Base-by-base conservation (phyloP, 2,888 invertebrate species). In the Volucella bombylans region DNA sequence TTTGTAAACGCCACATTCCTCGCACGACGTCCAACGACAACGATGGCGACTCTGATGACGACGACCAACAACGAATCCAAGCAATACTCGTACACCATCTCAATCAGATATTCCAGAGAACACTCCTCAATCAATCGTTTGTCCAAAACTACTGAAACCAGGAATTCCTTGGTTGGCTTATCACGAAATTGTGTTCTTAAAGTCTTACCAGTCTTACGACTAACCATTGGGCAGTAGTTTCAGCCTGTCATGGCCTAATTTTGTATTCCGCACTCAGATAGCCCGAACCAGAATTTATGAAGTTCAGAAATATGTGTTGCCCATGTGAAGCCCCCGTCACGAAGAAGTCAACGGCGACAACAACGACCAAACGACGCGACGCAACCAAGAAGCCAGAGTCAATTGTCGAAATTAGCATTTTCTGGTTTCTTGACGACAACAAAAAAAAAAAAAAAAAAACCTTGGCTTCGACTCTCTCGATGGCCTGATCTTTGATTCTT, bases 91-190 rank as follows among this genome's bases (percentile, higher is more conserved):
- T 23, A 23, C 65, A 49, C 49, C 45, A 55, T 31, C 45, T 49
- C 64, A 45, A 64, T 73, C 73, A 83, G 64, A 65, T 83, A 74
- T 74, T 83, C 73, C 73, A 65, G 52, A 14, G 64, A 79, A 83
- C 82, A 73, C 82, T 83, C 82, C 79, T 83, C 82, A 83, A 83
- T 83, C 82, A 79, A 79, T 79, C 78, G 82, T 79, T 74, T 79
- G 78, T 83, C 79, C 73, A 52, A 73, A 69, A 64, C 73, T 52
- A 64, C 73, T 59, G 59, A 79, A 73, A 69, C 73, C 71, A 78
- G 82, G 78, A 82, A 82, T 82, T 82, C 62, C 78, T 64, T 62
- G 4, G 62, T 15, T 62, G 72, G 61, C 71, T 64, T 62, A 55
- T 55, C 79, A 83, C 79, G 73, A 78, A 64, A 9, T 62, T 72